phyloP scores from a whole-genome alignment of 1,140 invertebrate genomes.

The Drosophila repleta region DNA sequence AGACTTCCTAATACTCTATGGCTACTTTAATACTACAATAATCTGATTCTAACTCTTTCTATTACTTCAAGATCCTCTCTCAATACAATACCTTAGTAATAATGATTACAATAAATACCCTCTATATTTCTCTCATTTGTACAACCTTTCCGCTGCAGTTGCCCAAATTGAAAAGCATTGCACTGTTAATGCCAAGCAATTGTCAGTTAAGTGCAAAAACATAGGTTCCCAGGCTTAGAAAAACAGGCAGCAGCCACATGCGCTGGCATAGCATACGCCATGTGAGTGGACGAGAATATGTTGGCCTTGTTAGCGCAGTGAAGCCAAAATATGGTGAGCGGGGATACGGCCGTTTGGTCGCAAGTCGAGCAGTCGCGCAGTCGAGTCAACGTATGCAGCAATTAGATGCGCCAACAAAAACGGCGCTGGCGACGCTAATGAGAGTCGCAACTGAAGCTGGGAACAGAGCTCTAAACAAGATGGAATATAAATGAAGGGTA shows the following conservation, averaged over 20 bases:
- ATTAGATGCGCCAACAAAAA: conserved; percentile 77
- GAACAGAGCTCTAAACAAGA: conserved; percentile 59
- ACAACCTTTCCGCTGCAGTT: no score
- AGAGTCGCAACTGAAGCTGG: conserved; percentile 59
- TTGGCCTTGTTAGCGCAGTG: conserved; percentile 75
- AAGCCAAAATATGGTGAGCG: conserved; percentile 32
- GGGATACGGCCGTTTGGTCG: conserved; percentile 5
- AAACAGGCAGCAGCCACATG: conserved; percentile 43
- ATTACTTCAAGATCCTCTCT: no score
- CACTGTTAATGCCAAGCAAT: no score
- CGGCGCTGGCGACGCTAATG: conserved; percentile 67
- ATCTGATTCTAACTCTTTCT: no score
- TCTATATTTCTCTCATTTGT: no score
- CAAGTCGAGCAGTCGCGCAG: conserved; percentile 13
- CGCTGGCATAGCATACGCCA: conserved; percentile 65
- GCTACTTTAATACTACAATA: no score
- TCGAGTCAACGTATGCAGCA: conserved; percentile 70
- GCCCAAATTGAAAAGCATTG: no score
- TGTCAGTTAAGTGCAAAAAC: conserved; percentile 36
- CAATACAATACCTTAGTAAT: no score
- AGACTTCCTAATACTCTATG: no score
- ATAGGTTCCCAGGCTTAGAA: conserved; percentile 74
- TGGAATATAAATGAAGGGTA: conserved; percentile 30
- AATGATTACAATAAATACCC: no score
- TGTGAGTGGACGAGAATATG: conserved; percentile 71